Evolutionary conservation across 1,140 invertebrate genomes (phyloP), one percentile per base, ranked within the genome.

Genomic region (Laupala kohalensis): DNA sequence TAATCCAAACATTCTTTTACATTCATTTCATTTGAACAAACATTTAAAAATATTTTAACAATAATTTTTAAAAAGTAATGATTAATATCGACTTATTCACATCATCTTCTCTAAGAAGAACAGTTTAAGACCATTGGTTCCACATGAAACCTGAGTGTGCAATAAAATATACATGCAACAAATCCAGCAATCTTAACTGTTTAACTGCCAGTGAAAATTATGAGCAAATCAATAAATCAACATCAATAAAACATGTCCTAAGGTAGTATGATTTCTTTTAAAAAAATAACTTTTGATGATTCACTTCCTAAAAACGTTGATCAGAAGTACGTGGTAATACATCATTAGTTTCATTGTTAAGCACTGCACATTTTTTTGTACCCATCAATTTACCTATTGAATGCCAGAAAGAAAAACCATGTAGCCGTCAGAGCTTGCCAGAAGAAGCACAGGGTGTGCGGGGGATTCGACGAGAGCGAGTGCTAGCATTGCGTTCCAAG

Each of bases 361-460:
- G 28, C 26, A 67, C 27, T 68, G 67, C 23, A 53, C 67, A 29
- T 68, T 27, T 23, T 29, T 27, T 29, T 27, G 28, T 29, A 68
- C 15, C 23, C n/a, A 68, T 29, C 24, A 68, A 29, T 29, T 68
- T 68, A 19, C 6, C 27, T 12, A 68, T 5, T n/a, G 28, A 23
- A 25, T 23, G n/a, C 64, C n/a, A 25, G 13, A 25, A n/a, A 6
- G 64, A n/a, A 65, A 68, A 9, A 68, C 37, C 37, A 53, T 25
- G 19, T 15, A 64, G 63, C n/a, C 30, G 70, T 71, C 70, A 71
- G 70, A 71, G 70, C 62, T 71, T 71, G 64, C 63, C 70, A 19
- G 63, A 26, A 12, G 67, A 28, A 26, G 29, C 25, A 26, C 23
- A 71, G 25, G 70, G 70, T 25, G 65, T 25, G 26, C 70, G 70